Conservation (phyloP, 2,113 vertebrate genomes). For the Vireo altiloquus region DNA sequence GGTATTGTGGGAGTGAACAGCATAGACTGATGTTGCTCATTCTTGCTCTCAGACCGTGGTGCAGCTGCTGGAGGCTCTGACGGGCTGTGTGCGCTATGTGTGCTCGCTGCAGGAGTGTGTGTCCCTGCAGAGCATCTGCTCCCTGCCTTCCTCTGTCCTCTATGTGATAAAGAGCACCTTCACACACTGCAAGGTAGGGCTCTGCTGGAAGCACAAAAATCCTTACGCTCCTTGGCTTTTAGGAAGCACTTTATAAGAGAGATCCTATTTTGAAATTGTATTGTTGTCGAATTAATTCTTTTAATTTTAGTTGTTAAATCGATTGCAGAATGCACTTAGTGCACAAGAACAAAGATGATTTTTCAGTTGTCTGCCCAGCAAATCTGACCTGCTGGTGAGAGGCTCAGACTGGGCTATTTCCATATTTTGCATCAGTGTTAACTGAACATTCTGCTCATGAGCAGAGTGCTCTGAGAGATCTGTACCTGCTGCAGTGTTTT, state of each 20-base stretch:
- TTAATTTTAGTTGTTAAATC: neutral
- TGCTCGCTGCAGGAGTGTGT: slow-evolving; percentile 72
- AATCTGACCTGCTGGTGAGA: neutral
- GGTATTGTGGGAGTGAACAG: neutral
- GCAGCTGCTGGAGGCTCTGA: slow-evolving; percentile 80
- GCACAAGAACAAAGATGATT: neutral
- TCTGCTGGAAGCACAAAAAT: neutral
- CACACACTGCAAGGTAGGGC: slow-evolving; percentile 88
- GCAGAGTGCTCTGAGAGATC: neutral
- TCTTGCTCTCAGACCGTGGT: slow-evolving; percentile 75
- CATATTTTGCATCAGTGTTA: neutral
- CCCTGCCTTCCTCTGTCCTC: slow-evolving; percentile 83
- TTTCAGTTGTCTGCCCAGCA: neutral
- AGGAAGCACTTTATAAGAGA: neutral
- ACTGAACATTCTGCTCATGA: neutral
- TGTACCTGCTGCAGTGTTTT: neutral
- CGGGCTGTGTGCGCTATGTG: slow-evolving; percentile 77
- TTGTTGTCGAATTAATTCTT: accelerated
- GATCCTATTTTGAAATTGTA: neutral
- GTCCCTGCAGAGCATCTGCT: slow-evolving; percentile 75
- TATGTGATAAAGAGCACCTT: slow-evolving; percentile 84
- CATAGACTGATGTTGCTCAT: neutral
- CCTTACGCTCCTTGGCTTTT: neutral
- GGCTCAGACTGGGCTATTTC: neutral
- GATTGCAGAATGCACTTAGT: neutral